phyloP scores from a whole-genome alignment of 2,888 invertebrate genomes.

The Lamellibrachia columna region DNA sequence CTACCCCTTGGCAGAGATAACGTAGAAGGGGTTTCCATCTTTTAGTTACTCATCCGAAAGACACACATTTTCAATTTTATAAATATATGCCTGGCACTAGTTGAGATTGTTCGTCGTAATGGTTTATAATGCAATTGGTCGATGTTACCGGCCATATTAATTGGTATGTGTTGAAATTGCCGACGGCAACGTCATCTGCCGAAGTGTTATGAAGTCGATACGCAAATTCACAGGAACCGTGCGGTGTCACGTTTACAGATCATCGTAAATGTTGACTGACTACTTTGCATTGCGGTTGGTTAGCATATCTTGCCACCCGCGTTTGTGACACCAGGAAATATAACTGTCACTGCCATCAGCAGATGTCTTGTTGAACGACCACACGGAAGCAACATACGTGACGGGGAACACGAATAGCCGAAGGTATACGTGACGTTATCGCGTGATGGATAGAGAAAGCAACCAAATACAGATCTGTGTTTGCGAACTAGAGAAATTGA shows the following conservation, averaged over 20 bases:
- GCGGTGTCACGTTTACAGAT: neutral
- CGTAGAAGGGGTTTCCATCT: neutral
- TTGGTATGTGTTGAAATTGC: neutral
- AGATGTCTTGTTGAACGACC: neutral
- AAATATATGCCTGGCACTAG: no score
- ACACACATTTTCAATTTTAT: neutral
- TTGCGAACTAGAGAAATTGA: neutral
- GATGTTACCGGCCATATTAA: no score
- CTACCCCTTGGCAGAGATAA: neutral
- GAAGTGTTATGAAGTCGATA: neutral
- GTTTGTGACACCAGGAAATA: neutral
- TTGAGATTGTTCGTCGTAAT: no score
- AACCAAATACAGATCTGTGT: neutral
- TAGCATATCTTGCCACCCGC: neutral
- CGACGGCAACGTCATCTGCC: neutral
- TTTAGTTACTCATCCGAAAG: neutral
- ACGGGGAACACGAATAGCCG: neutral
- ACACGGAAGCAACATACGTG: neutral
- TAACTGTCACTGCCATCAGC: conserved; percentile 7
- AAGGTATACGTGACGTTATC: neutral
- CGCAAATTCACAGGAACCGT: neutral
- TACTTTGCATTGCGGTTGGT: neutral
- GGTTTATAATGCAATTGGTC: no score
- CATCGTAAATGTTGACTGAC: neutral
- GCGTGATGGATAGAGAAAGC: neutral